Conservation (phyloP, 2,888 invertebrate genomes). For the Podabrus alpinus region DNA sequence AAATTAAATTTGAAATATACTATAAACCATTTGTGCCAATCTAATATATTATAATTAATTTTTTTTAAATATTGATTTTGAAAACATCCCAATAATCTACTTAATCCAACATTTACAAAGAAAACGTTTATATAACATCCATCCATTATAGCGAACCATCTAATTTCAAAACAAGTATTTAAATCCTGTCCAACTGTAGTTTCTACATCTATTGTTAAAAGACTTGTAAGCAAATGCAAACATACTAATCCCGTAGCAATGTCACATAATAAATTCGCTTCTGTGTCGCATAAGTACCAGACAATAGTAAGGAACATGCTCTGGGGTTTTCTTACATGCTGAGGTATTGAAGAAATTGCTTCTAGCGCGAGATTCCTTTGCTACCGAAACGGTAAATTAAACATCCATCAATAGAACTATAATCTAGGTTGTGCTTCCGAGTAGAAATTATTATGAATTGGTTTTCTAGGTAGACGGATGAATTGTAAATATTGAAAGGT, state of each 20-base stretch:
- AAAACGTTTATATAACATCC: not conserved
- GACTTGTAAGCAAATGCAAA: slow-evolving; percentile 32
- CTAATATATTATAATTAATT: no score
- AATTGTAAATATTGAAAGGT: slow-evolving; percentile 20
- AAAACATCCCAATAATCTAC: not conserved
- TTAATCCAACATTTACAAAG: not conserved
- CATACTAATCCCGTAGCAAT: slow-evolving; percentile 38
- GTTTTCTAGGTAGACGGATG: slow-evolving; percentile 9
- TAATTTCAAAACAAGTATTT: slow-evolving; percentile 29
- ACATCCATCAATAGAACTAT: slow-evolving; percentile 46
- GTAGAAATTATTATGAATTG: slow-evolving; percentile 39
- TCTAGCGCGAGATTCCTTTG: slow-evolving; percentile 36
- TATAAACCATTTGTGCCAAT: no score
- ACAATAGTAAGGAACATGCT: slow-evolving; percentile 46
- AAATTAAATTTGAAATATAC: no score
- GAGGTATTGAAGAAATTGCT: slow-evolving; percentile 33
- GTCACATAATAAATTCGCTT: slow-evolving; percentile 44
- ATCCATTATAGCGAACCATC: not conserved
- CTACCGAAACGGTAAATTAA: slow-evolving; percentile 48
- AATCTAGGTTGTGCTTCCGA: slow-evolving; percentile 40
- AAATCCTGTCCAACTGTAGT: slow-evolving; percentile 25
- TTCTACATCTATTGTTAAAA: slow-evolving; percentile 17
- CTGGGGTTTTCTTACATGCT: slow-evolving; percentile 21
- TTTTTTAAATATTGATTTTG: not conserved
- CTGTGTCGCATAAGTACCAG: slow-evolving; percentile 44